Percentiles rank a stretch among this genome's conserved stretches.
These are phyloP conservation scores for Scalopus aquaticus DNA, from an alignment of 2,113 vertebrate genomes.

Conservation along the genomic window DNA sequence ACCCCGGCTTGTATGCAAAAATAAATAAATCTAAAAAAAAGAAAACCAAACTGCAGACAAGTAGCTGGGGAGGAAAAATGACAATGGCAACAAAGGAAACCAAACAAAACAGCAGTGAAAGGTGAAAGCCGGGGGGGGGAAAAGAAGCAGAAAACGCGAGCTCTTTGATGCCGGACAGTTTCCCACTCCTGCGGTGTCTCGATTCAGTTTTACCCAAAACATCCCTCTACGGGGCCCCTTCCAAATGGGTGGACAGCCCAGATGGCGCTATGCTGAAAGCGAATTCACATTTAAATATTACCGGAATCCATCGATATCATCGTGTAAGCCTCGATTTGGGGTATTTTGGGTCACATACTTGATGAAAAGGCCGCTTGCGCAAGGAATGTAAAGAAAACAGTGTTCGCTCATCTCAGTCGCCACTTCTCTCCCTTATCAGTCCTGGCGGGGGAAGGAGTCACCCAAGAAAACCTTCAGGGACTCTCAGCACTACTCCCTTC, in stretches of 20 bases:
- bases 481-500: background rate
- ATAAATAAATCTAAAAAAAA: too few species aligned
- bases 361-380: background rate
- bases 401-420: background rate
- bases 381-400: background rate
- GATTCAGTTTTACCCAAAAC: background rate
- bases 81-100: background rate
- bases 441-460: background rate
- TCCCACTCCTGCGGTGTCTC: accelerated
- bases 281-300: background rate
- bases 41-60: background rate
- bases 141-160: accelerated
- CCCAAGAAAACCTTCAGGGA: background rate
- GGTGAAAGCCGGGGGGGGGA: background rate
- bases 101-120: background rate
- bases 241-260: background rate
- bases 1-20: too few species aligned
- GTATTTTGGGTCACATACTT: background rate
- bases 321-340: background rate
- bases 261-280: background rate
- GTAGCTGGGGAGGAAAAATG: background rate
- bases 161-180: accelerated
- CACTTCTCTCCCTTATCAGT: background rate
- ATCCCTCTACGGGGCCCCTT: background rate
- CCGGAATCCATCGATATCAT: accelerated